Percentiles rank a stretch among this genome's conserved stretches.
phyloP scores from a whole-genome alignment of 1,140 invertebrate genomes.

The Cherax quadricarinatus region DNA sequence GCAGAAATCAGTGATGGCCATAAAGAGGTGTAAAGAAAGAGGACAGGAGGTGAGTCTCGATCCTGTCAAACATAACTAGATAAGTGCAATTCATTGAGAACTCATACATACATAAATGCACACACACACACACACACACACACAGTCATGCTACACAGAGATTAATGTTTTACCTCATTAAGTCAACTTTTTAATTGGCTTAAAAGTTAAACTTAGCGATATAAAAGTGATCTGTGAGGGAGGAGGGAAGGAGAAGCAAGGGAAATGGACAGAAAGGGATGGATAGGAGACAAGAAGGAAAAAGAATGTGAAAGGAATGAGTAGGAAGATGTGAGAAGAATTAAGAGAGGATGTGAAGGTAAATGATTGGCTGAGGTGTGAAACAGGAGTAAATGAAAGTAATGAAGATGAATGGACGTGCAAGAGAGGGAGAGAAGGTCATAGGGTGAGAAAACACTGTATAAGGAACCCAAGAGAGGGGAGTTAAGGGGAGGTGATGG shows the following conservation, averaged over 20 bases:
- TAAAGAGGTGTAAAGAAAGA: no score
- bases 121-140: no score
- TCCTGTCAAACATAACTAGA: no score
- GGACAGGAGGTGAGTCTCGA: no score
- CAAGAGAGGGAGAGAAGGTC: not conserved
- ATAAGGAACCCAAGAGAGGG: not conserved
- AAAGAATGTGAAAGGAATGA: not conserved
- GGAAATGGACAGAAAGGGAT: not conserved
- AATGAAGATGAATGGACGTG: conserved; percentile 4
- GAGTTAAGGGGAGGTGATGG: conserved; percentile 10
- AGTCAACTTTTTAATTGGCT: no score
- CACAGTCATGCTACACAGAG: no score
- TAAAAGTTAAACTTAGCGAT: no score
- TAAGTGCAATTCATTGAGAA: no score
- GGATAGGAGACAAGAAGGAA: not conserved
- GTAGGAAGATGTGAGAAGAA: not conserved
- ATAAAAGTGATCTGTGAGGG: not conserved
- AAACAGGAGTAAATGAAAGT: not conserved
- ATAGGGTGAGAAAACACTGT: not conserved
- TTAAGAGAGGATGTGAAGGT: not conserved
- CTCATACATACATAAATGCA: no score
- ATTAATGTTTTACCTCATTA: no score
- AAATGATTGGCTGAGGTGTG: not conserved
- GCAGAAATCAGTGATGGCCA: no score
- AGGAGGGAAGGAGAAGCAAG: not conserved